These are phyloP conservation scores for Xiphias gladius DNA, from an alignment of 2,113 vertebrate genomes.

Conservation along the genomic window DNA sequence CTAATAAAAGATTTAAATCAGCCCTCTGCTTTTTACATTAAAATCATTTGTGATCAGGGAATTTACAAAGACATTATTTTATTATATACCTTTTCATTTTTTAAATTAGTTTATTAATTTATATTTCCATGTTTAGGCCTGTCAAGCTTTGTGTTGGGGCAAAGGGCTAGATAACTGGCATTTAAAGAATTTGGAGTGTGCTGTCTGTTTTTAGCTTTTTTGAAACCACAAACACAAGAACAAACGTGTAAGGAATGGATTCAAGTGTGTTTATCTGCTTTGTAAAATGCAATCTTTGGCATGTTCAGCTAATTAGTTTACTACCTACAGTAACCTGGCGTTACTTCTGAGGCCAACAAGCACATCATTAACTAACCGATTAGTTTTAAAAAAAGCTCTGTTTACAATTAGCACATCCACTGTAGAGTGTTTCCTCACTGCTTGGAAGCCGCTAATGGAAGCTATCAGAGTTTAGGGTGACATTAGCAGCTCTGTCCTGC, in stretches of 20 bases:
- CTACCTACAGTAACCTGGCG: neutral
- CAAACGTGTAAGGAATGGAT: neutral
- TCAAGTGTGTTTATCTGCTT: neutral
- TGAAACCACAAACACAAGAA: neutral
- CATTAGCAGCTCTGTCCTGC: neutral
- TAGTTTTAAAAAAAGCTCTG: neutral
- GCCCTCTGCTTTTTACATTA: neutral
- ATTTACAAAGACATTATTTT: neutral
- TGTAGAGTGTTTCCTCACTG: too few species aligned
- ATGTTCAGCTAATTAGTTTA: too few species aligned
- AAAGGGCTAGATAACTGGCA: neutral
- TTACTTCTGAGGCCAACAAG: neutral
- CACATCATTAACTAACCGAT: neutral
- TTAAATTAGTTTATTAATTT: neutral
- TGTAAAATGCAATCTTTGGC: neutral
- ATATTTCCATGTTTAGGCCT: neutral
- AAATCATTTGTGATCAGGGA: neutral
- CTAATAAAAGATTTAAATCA: neutral
- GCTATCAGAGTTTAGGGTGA: neutral
- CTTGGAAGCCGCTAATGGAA: neutral
- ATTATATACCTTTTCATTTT: neutral
- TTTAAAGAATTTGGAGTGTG: neutral
- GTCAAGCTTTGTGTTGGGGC: neutral
- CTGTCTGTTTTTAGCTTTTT: neutral
- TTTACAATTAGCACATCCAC: too few species aligned